phyloP scores from a whole-genome alignment of 2,797 vertebrate genomes.

The Bradypodion pumilum region DNA sequence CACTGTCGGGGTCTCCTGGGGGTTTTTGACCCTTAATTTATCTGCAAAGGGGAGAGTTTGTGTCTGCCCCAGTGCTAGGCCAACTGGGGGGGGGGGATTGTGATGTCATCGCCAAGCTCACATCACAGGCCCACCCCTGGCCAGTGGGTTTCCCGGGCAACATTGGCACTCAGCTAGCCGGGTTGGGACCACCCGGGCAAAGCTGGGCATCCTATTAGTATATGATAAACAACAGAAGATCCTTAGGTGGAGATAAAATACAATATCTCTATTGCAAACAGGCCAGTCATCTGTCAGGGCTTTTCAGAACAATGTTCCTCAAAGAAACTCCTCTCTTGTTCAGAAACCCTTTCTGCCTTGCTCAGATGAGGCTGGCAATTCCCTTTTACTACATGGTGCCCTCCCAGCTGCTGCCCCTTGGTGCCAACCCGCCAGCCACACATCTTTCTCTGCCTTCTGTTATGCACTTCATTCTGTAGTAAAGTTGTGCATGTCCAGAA shows the following conservation, averaged over 20 bases:
- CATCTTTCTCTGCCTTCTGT: background rate
- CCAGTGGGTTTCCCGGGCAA: no score
- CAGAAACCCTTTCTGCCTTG: background rate
- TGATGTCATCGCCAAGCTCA: no score
- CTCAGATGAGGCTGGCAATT: background rate
- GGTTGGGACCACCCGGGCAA: no score
- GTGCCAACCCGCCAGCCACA: background rate
- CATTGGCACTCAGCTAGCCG: no score
- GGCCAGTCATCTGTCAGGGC: background rate
- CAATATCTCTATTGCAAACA: background rate
- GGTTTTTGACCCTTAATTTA: no score
- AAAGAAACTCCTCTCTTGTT: background rate
- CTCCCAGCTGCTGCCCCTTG: background rate
- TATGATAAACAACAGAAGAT: background rate
- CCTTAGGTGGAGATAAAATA: slow-evolving; percentile 11
- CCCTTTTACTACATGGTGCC: background rate
- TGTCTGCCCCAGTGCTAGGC: no score
- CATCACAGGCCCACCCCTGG: no score
- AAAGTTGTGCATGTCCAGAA: background rate
- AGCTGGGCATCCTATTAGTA: no score
- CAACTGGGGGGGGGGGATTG: no score
- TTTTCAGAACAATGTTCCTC: background rate
- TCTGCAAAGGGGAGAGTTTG: no score
- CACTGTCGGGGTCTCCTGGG: no score
- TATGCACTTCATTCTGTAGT: background rate